Conservation (phyloP, 2,113 vertebrate genomes). For the Trematocara marginatum region DNA sequence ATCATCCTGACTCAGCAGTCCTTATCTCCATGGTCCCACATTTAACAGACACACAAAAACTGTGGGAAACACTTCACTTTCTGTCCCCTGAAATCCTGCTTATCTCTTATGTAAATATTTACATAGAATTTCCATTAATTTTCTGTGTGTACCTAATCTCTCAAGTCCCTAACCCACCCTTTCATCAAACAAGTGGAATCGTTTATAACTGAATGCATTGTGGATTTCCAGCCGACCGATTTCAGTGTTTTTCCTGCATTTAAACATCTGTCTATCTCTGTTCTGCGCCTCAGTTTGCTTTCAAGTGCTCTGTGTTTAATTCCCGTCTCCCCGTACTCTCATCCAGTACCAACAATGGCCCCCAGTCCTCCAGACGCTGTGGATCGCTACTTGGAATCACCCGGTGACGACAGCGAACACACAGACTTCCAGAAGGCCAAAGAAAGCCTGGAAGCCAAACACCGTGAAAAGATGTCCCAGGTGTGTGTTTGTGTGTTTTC, state of each 20-base stretch:
- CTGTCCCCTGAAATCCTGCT: neutral
- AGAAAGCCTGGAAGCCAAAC: constrained; percentile 91
- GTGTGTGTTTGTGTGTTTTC: constrained; percentile 61
- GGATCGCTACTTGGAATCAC: constrained; percentile 91
- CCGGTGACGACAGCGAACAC: constrained; percentile 89
- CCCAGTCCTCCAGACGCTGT: constrained; percentile 87
- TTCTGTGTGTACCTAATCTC: neutral
- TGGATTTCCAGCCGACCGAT: neutral
- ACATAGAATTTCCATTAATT: neutral
- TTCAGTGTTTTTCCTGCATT: constrained; percentile 4
- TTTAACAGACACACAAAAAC: neutral
- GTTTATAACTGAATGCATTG: neutral
- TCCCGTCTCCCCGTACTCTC: neutral
- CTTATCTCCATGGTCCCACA: constrained; percentile 47
- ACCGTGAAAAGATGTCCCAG: constrained; percentile 91
- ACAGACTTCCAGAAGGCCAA: constrained; percentile 93
- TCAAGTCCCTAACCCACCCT: neutral
- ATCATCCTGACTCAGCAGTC: constrained; percentile 46
- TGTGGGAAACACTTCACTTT: neutral
- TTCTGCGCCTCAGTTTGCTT: neutral
- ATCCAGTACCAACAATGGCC: constrained; percentile 79
- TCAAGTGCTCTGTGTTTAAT: neutral
- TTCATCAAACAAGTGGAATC: neutral
- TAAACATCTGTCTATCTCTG: neutral
- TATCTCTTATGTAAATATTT: neutral